Evolutionary conservation across 2,888 invertebrate genomes (phyloP), one percentile per base, ranked within the genome.

Genomic region (Caenorhabditis wallacei): DNA sequence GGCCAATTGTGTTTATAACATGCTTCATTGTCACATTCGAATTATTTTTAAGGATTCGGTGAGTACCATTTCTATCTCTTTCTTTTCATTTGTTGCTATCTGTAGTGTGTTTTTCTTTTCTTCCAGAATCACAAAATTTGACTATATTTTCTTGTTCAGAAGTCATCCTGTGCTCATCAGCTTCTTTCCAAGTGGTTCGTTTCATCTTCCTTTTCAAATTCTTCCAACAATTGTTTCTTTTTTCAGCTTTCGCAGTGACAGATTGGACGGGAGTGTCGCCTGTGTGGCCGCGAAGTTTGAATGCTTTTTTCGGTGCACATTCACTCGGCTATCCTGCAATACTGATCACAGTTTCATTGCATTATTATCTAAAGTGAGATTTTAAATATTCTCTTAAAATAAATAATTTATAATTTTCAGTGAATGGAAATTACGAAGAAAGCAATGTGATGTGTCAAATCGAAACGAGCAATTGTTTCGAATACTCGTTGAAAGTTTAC

Each of bases 301-400:
- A 88, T 61, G 83, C 75, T 26, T 84, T 88, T 48, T 90, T 91
- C 64, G 89, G 92, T 66, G 88, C 81, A 93, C 94, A 87, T 93
- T 95, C 95, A 93, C 95, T 96, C 93, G 96, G 96, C 86, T 98
- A 96, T 94, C 97, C 97, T 80, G 96, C 96, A 88, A 96, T 97
- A 69, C 96, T 97, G 89, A 94, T 98, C 92, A 84, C 86, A 48
- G 80, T 87, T 75, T 84, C 81, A 24, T 53, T 87, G 20, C 82
- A 82, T 35, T 87, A 87, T 59, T 87, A 85, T 59, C 82, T 87
- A n/a, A 85, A 82, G 87, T 88, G 61, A 80, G 85, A 76, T 22
- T 46, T 26, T 20, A 13, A 40, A 2, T 5, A 13, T 10, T 40
- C 16, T 40, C 11, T n/a, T n/a, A n/a, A n/a, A 11, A 40, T 40